phyloP scores from a whole-genome alignment of 2,113 vertebrate genomes.

The Chiloscyllium plagiosum region DNA sequence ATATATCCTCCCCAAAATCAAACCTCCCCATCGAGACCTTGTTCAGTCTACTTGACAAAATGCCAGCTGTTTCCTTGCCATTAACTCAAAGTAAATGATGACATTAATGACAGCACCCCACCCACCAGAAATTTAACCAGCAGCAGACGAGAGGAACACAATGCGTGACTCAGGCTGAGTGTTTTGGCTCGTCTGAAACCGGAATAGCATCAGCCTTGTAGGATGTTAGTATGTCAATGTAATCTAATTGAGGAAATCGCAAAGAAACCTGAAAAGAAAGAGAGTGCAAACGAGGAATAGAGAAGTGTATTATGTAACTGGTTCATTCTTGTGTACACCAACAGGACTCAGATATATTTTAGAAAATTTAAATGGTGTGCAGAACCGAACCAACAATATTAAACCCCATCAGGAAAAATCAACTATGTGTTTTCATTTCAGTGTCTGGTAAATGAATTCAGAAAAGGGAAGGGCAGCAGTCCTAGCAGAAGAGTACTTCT shows the following conservation, averaged over 20 bases:
- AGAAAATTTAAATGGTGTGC: not conserved
- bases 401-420: not conserved
- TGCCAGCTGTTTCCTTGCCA: slow-evolving; percentile 17
- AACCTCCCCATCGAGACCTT: not conserved
- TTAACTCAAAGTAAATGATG: slow-evolving; percentile 27
- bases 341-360: not conserved
- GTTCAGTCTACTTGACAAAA: not conserved
- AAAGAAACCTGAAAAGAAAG: slow-evolving; percentile 13
- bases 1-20: not conserved
- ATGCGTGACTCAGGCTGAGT: slow-evolving; percentile 28
- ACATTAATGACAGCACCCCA: slow-evolving; percentile 22
- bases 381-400: not conserved
- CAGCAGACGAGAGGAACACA: slow-evolving; percentile 21
- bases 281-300: not conserved
- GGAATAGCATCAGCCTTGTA: slow-evolving; percentile 27
- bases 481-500: not conserved
- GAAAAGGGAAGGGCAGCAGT: not conserved
- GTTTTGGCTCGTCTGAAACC: slow-evolving; percentile 9
- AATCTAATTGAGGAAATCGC: slow-evolving; percentile 31
- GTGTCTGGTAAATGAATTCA: slow-evolving; percentile 7
- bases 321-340: not conserved
- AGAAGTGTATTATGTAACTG: not conserved
- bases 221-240: slow-evolving; percentile 36
- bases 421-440: not conserved
- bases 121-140: not conserved